Conservation (phyloP, 2,113 vertebrate genomes). For the Hemichromis elongatus region DNA sequence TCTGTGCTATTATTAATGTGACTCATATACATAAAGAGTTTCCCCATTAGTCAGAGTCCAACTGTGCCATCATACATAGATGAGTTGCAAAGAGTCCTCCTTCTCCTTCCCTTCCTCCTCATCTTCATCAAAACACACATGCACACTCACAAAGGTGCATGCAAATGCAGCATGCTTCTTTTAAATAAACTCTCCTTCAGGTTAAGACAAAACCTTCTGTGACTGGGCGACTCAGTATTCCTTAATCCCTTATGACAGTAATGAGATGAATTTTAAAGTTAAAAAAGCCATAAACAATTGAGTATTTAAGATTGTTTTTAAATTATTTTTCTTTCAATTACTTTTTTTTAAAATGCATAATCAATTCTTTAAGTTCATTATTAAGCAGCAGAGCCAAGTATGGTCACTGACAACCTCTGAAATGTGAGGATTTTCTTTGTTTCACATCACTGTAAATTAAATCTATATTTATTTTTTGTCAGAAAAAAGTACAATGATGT, state of each 20-base stretch:
- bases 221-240: background rate
- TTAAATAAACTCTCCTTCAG: background rate
- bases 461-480: background rate
- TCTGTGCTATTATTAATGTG: slow-evolving; percentile 72
- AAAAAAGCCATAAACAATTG: background rate
- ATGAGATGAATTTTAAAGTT: background rate
- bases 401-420: background rate
- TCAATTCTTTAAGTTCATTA: background rate
- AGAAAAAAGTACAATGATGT: background rate
- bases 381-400: background rate
- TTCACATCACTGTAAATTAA: background rate
- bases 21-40: slow-evolving; percentile 68
- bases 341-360: no score
- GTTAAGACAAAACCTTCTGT: background rate
- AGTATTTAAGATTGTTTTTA: no score
- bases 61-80: slow-evolving; percentile 17
- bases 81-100: slow-evolving; percentile 1
- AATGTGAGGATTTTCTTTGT: background rate
- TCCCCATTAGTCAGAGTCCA: slow-evolving; percentile 71
- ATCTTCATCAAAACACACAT: background rate
- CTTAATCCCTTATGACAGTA: background rate
- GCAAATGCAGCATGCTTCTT: background rate
- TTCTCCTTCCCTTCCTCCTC: background rate
- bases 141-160: background rate
- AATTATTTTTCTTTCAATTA: no score